A percentile compares a stretch with the other conserved stretches of the same genome.
These are phyloP conservation scores for Ctenopoma multispine DNA, from an alignment of 2,797 vertebrate species.

Conservation along the genomic window DNA sequence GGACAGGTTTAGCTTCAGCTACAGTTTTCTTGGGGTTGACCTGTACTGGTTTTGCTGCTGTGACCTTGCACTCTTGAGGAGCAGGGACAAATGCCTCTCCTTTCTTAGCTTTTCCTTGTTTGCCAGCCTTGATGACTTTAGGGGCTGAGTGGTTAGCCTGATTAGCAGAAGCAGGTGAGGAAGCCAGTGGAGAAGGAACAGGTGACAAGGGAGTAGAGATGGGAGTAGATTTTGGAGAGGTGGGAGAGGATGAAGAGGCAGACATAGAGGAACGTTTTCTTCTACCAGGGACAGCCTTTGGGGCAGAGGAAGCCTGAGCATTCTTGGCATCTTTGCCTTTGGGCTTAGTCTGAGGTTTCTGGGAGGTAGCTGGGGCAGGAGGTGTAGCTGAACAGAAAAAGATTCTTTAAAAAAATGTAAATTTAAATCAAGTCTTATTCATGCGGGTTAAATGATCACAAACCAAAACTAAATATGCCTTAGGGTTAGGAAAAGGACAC, in stretches of 20 bases:
- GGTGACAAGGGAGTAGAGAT: conserved; percentile 69
- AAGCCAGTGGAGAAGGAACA: conserved; percentile 73
- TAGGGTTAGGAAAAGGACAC: conserved; percentile 59
- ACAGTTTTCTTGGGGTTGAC: conserved; percentile 24
- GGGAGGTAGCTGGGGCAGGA: conserved; percentile 77
- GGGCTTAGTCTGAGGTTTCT: conserved; percentile 75
- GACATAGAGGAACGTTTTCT: conserved; percentile 85
- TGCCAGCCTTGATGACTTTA: conserved; percentile 85
- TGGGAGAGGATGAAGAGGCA: conserved; percentile 81
- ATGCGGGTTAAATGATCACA: conserved; percentile 77
- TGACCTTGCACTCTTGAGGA: conserved; percentile 40
- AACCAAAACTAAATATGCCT: conserved; percentile 53
- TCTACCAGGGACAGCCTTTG: conserved; percentile 83
- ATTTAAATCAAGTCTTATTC: conserved; percentile 41
- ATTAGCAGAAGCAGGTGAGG: conserved; percentile 55
- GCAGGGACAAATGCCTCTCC: conserved; percentile 72
- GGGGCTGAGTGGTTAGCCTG: conserved; percentile 66
- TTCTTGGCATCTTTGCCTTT: conserved; percentile 86
- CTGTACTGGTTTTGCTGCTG: conserved; percentile 31
- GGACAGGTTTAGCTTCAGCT: conserved; percentile 41
- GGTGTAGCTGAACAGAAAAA: conserved; percentile 82
- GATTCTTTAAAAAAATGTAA: conserved; percentile 50
- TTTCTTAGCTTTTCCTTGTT: conserved; percentile 83
- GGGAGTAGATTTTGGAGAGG: conserved; percentile 82
- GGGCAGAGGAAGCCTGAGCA: conserved; percentile 76